phyloP scores from a whole-genome alignment of 2,113 vertebrate species.

The Malurus elegans region DNA sequence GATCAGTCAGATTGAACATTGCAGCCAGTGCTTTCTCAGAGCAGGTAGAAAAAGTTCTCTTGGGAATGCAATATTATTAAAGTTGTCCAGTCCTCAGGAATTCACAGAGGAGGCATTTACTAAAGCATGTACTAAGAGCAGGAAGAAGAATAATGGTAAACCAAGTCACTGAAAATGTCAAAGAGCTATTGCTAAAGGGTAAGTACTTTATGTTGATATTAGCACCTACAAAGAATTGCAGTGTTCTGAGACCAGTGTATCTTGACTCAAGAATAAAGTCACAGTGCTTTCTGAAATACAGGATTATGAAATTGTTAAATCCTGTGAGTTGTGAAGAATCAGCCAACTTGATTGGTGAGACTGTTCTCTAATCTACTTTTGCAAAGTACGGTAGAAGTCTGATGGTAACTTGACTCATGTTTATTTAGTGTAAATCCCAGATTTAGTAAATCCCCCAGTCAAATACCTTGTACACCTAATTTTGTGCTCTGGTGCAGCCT shows the following conservation, averaged over 20 bases:
- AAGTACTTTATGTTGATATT: conserved; percentile 56
- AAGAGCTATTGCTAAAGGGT: conserved; percentile 73
- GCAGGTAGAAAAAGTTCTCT: not conserved
- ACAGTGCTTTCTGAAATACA: not conserved
- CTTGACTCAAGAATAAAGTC: not conserved
- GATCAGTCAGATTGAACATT: not conserved
- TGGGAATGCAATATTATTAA: not conserved
- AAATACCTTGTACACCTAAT: not conserved
- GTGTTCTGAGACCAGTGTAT: not conserved
- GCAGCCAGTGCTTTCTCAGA: not conserved
- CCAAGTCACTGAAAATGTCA: conserved; percentile 65
- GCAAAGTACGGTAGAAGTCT: not conserved
- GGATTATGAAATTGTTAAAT: not conserved
- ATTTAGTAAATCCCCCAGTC: not conserved
- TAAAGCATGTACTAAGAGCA: conserved; percentile 36
- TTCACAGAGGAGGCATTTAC: conserved; percentile 14
- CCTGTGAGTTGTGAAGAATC: not conserved
- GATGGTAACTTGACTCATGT: not conserved
- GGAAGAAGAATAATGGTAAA: conserved; percentile 73
- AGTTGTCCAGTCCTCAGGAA: not conserved
- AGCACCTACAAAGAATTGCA: not conserved
- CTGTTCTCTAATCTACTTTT: not conserved
- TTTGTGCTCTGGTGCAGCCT: not conserved
- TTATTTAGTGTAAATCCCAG: not conserved
- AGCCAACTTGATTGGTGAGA: not conserved